Conservation (phyloP, 2,888 invertebrate genomes). For the Cerceris ruficornis region DNA sequence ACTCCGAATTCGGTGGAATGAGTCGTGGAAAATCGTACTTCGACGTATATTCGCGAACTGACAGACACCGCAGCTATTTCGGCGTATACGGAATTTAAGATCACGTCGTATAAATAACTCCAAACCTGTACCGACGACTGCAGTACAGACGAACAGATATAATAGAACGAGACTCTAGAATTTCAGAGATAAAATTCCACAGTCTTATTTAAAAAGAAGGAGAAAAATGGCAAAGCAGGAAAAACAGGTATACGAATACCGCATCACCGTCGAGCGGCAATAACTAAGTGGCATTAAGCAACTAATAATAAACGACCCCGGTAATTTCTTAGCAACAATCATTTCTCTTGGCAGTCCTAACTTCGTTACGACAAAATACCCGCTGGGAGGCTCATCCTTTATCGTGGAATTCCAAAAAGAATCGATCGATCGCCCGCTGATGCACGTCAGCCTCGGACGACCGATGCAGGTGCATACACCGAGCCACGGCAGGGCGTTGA, state of each 20-base stretch:
- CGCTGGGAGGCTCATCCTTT: slow-evolving; percentile 22
- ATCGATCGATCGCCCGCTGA: slow-evolving; percentile 28
- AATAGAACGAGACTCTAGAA: no score
- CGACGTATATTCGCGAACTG: no score
- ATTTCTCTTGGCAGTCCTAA: slow-evolving; percentile 9
- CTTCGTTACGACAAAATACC: slow-evolving; percentile 23
- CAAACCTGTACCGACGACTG: no score
- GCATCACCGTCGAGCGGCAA: background rate
- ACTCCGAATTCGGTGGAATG: background rate
- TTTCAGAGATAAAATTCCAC: no score
- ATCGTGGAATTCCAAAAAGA: slow-evolving; percentile 44
- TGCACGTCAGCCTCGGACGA: slow-evolving; percentile 1
- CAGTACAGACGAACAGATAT: no score
- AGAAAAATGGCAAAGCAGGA: background rate
- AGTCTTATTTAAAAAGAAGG: background rate
- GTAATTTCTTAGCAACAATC: slow-evolving; percentile 20
- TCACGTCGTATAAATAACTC: no score
- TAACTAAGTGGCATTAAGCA: background rate
- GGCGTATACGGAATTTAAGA: no score
- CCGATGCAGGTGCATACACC: slow-evolving; percentile 48
- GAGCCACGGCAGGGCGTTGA: slow-evolving; percentile 37
- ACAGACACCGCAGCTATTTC: no score
- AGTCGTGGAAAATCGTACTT: no score
- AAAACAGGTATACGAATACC: background rate
- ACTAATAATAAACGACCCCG: background rate